These are phyloP conservation scores for Epistrophe grossulariae DNA, from an alignment of 2,888 invertebrate species.

Conservation along the genomic window DNA sequence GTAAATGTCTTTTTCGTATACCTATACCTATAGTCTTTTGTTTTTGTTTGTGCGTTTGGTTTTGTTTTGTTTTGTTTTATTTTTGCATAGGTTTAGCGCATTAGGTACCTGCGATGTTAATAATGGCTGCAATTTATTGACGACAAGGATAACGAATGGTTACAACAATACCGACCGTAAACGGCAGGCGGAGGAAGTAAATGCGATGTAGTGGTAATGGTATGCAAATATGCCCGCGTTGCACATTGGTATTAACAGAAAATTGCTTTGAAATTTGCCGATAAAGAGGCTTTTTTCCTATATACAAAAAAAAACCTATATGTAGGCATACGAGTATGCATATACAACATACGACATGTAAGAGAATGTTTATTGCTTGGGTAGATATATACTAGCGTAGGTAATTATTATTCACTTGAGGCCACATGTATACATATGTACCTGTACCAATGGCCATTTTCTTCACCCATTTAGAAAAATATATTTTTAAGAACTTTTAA, in stretches of 20 bases:
- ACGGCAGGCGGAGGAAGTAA: background rate
- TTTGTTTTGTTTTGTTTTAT: conserved; percentile 46
- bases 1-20: conserved; percentile 67
- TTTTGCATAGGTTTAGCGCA: background rate
- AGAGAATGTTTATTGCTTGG: background rate
- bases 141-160: conserved; percentile 8
- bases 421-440: background rate
- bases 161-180: background rate
- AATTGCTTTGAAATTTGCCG: conserved; percentile 66
- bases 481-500: background rate
- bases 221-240: conserved; percentile 37
- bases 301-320: background rate
- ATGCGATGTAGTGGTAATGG: conserved; percentile 37
- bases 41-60: conserved; percentile 20
- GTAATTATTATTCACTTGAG: conserved; percentile 56
- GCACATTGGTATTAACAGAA: conserved; percentile 38
- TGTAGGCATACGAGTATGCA: background rate
- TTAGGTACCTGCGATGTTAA: conserved; percentile 27
- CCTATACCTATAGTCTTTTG: conserved; percentile 41
- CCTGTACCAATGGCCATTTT: background rate
- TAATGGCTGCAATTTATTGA: conserved; percentile 61
- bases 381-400: conserved; percentile 30
- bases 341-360: background rate
- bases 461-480: background rate
- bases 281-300: conserved; percentile 22